phyloP scores from a whole-genome alignment of 1,140 invertebrate genomes.

The Pseudomyrmex cubaensis region DNA sequence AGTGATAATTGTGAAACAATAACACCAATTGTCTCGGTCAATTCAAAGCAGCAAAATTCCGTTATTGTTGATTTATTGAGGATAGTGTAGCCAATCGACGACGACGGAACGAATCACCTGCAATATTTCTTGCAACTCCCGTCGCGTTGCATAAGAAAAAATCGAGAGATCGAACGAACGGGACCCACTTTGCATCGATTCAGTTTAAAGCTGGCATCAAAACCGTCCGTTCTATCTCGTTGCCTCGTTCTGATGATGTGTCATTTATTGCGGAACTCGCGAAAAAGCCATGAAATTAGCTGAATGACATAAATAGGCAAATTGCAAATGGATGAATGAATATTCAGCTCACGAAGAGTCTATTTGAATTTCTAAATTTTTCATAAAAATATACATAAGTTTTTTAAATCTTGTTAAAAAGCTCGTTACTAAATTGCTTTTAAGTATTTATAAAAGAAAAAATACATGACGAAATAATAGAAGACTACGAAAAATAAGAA shows the following conservation, averaged over 20 bases:
- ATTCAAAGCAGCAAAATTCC: constrained; percentile 24
- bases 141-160: constrained; percentile 10
- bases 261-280: constrained; percentile 40
- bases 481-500: neutral
- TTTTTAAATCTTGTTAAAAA: neutral
- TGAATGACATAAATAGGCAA: constrained; percentile 19
- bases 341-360: constrained; percentile 11
- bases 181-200: constrained; percentile 37
- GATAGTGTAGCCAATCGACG: constrained; percentile 13
- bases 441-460: too few species aligned
- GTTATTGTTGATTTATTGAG: constrained; percentile 39
- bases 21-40: neutral
- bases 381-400: neutral
- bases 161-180: constrained; percentile 25
- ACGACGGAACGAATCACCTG: constrained; percentile 37
- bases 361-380: constrained; percentile 3
- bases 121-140: constrained; percentile 28
- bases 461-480: neutral
- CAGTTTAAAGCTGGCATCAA: constrained; percentile 18
- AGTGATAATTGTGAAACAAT: neutral
- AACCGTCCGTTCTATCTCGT: neutral
- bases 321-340: constrained; percentile 16
- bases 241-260: constrained; percentile 17
- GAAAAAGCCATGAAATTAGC: constrained; percentile 16
- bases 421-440: too few species aligned